Conservation (phyloP, 2,797 vertebrate species). For the Phalloptychus januarius region DNA sequence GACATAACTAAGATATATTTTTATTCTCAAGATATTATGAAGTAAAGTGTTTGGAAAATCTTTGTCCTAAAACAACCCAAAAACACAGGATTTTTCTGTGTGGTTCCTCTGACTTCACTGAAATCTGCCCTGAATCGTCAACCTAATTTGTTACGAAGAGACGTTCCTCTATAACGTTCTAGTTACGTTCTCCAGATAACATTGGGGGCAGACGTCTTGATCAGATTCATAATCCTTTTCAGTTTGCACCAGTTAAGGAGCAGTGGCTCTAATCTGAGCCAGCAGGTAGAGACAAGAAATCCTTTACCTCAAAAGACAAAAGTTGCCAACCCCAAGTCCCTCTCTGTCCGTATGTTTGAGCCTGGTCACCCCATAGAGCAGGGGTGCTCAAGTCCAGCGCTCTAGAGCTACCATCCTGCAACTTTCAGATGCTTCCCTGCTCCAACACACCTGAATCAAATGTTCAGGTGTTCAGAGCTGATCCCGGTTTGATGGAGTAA, state of each 20-base stretch:
- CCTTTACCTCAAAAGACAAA: too few relatives aligned
- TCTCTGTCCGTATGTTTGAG: too few relatives aligned
- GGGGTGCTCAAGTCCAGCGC: too few relatives aligned
- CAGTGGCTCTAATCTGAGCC: background rate
- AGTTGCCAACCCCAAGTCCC: too few relatives aligned
- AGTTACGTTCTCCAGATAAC: background rate
- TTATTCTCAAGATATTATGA: background rate
- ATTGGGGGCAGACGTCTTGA: background rate
- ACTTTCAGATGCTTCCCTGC: too few relatives aligned
- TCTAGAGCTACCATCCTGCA: too few relatives aligned
- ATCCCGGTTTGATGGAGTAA: too few relatives aligned
- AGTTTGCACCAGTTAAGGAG: background rate
- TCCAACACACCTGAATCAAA: too few relatives aligned
- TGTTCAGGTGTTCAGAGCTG: too few relatives aligned
- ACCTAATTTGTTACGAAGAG: background rate
- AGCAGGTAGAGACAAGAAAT: too few relatives aligned
- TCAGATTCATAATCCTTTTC: background rate
- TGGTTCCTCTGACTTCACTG: background rate
- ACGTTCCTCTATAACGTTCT: too few relatives aligned
- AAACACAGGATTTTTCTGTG: background rate
- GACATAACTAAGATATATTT: background rate
- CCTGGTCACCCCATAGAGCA: too few relatives aligned
- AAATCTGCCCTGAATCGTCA: background rate
- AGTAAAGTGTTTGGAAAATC: background rate
- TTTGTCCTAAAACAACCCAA: background rate